Evolutionary conservation across 2,797 vertebrate genomes (phyloP).

Genomic region (Artibeus lituratus): DNA sequence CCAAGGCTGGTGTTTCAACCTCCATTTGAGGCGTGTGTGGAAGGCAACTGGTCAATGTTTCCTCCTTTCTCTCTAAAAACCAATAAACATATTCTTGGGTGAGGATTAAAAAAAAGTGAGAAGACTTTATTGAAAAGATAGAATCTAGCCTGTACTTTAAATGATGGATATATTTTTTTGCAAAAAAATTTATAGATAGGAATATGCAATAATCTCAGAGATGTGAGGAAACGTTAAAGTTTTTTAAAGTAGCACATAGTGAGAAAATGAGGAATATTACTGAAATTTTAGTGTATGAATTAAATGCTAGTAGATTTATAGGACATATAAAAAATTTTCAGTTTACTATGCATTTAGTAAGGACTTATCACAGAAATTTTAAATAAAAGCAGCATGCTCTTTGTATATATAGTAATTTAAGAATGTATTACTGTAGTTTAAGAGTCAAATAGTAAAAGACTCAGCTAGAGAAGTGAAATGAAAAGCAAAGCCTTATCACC

Average conservation of each 20-base stretch:
- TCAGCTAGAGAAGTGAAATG: not conserved
- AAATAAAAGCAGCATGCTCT: not conserved
- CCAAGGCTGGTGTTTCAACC: no score
- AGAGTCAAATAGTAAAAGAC: not conserved
- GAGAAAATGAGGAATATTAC: not conserved
- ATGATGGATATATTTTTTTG: not conserved
- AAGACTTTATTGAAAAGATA: not conserved
- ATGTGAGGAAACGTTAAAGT: not conserved
- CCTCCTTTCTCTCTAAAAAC: not conserved
- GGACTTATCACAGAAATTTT: not conserved
- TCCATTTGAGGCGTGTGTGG: no score
- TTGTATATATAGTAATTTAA: not conserved
- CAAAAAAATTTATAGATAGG: not conserved
- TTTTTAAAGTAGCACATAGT: not conserved
- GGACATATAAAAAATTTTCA: not conserved
- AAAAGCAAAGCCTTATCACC: not conserved
- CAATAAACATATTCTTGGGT: not conserved
- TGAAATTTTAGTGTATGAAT: not conserved
- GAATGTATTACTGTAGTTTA: not conserved
- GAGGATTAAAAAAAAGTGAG: not conserved
- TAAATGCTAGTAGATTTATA: not conserved
- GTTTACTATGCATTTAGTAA: not conserved
- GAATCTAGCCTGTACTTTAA: not conserved
- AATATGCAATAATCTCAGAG: not conserved
- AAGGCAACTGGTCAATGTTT: not conserved